phyloP scores from a whole-genome alignment of 2,113 vertebrate species.

The Bothrops jararaca region DNA sequence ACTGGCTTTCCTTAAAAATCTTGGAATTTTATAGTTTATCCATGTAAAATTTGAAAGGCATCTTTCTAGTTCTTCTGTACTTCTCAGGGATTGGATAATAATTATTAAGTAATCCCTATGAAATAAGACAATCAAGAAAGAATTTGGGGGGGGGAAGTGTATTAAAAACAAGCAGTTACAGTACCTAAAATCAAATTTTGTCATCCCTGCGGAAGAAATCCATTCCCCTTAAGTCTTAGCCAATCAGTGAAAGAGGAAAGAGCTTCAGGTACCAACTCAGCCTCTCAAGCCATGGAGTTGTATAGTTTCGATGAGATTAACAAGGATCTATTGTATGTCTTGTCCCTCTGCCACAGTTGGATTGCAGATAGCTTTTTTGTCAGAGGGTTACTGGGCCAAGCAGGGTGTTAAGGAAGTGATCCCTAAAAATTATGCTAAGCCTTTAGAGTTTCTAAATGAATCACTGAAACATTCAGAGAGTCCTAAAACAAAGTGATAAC shows the following conservation, averaged over 20 bases:
- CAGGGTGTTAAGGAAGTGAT: too few species aligned
- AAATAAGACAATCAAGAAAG: not conserved
- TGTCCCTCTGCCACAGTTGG: not conserved
- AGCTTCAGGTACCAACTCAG: not conserved
- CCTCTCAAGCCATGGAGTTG: not conserved
- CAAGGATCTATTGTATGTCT: not conserved
- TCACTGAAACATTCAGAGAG: not conserved
- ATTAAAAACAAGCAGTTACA: not conserved
- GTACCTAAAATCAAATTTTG: not conserved
- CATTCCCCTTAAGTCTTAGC: not conserved
- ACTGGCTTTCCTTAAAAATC: not conserved
- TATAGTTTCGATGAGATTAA: not conserved
- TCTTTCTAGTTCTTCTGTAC: not conserved
- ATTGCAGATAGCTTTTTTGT: not conserved
- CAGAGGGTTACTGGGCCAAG: not conserved
- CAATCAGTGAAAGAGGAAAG: not conserved
- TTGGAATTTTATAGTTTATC: not conserved
- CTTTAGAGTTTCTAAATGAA: not conserved
- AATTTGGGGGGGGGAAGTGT: not conserved
- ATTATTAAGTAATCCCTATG: not conserved
- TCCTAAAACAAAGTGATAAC: not conserved
- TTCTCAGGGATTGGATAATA: not conserved
- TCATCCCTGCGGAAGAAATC: not conserved
- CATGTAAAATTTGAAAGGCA: not conserved
- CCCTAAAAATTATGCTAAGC: too few species aligned